Base-by-base conservation (phyloP, 2,888 invertebrate genomes). In the Eupithecia exiguata region DNA sequence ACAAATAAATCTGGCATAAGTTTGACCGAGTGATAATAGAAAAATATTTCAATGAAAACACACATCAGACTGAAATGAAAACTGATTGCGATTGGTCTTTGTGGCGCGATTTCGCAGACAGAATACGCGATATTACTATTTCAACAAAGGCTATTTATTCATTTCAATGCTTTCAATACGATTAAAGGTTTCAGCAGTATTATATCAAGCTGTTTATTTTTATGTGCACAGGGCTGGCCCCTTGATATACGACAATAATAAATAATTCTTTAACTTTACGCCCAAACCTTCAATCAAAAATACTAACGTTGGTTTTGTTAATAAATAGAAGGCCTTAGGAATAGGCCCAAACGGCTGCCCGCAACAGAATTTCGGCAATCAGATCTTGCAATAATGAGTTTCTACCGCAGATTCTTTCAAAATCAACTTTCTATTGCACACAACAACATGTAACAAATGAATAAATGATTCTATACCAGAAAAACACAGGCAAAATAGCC, bases 1-100 rank as follows among this genome's bases (percentile, higher is more conserved):
- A 30, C 14, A 14, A 18, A 68, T 38, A 58, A 69, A 25, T 62
- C 38, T 36, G 36, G 68, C 18, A 7, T 58, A 58, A 25, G 58
- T 21, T 5, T 58, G 21, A 58, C 14, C 14, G 21, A 21, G 21
- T 21, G 5, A 53, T 68, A 16, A 38, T 25, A 38, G 14, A 53
- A 68, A 68, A 21, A 36, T 68, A 58, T 36, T 53, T 69, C 21
- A 38, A 58, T 68, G 21, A 53, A 58, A 21, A 25, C 12, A 25
- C 25, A 5, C 14, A 58, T 58, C 58, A 58, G 5, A 58, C 12
- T 25, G 30, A 38, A 58, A 58, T 58, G n/a, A 69, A 62, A 62
- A 35, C 62, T 35, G 62, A 62, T 35, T 62, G 62, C 16, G 30
- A 61, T 16, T 30, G 30, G 62, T 62, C 53, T 62, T 35, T 35